A percentile compares a stretch with the other conserved stretches of the same genome.
Conservation (phyloP, 2,888 invertebrate species). For the Stenoptilia bipunctidactyla region DNA sequence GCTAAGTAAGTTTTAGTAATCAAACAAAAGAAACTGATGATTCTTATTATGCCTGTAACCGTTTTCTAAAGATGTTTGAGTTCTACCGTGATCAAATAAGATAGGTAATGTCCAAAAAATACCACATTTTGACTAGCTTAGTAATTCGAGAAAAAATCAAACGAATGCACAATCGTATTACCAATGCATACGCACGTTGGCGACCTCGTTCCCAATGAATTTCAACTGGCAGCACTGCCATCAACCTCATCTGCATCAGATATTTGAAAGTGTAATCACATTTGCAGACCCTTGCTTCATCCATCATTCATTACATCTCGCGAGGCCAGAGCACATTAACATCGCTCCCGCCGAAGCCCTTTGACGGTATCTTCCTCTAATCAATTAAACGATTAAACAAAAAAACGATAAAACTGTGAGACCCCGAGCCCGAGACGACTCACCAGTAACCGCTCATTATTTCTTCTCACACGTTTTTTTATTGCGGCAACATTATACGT, state of each 20-base stretch:
- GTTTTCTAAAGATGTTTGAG: too few species aligned
- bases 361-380: constrained; percentile 44
- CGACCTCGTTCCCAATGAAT: constrained; percentile 40
- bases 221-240: constrained; percentile 26
- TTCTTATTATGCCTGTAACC: too few species aligned
- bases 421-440: constrained; percentile 36
- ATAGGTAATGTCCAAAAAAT: too few species aligned
- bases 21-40: too few species aligned
- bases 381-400: constrained; percentile 57
- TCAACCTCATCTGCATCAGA: constrained; percentile 44
- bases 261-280: constrained; percentile 60
- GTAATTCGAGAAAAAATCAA: too few species aligned
- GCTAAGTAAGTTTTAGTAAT: too few species aligned
- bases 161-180: constrained; percentile 8
- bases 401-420: constrained; percentile 46
- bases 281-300: constrained; percentile 42
- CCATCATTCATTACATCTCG: constrained; percentile 47
- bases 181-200: constrained; percentile 36
- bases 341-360: constrained; percentile 21
- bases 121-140: too few species aligned
- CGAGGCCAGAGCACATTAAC: constrained; percentile 19
- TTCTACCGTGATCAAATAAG: too few species aligned
- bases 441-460: constrained; percentile 71
- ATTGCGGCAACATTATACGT: constrained; percentile 70
- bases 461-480: constrained; percentile 70